These are phyloP conservation scores for Epinephelus awoara DNA, from an alignment of 2,797 vertebrate species.

Conservation along the genomic window DNA sequence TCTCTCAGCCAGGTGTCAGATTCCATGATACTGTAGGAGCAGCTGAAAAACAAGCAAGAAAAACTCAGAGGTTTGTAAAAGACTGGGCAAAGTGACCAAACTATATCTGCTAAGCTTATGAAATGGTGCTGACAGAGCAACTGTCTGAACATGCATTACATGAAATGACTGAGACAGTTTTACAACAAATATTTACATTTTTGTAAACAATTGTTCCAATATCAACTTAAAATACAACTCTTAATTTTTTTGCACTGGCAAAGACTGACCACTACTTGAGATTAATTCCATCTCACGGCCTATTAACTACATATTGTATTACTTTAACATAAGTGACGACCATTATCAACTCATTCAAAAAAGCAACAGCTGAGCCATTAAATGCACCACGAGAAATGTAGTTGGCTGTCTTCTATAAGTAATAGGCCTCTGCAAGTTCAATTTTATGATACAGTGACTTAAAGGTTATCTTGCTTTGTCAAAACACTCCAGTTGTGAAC, in stretches of 20 bases:
- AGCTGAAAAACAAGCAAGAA: constrained; percentile 13
- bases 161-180: background rate
- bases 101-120: background rate
- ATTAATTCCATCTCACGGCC: background rate
- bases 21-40: constrained; percentile 40
- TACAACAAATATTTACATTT: background rate
- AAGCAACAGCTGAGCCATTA: background rate
- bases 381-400: background rate
- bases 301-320: constrained; percentile 18
- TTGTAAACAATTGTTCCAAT: background rate
- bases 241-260: background rate
- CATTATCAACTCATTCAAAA: constrained; percentile 1
- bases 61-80: constrained; percentile 3
- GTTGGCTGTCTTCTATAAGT: background rate
- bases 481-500: background rate
- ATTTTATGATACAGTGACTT: background rate
- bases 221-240: background rate
- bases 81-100: constrained; percentile 17
- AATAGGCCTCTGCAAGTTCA: background rate
- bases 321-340: background rate
- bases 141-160: background rate
- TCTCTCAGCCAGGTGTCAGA: constrained; percentile 46
- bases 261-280: background rate
- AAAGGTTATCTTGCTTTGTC: background rate
- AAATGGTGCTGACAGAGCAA: background rate